Evolutionary conservation across 2,888 invertebrate genomes (phyloP), one percentile per base, ranked within the genome.

Genomic region (Maniola hyperantus): DNA sequence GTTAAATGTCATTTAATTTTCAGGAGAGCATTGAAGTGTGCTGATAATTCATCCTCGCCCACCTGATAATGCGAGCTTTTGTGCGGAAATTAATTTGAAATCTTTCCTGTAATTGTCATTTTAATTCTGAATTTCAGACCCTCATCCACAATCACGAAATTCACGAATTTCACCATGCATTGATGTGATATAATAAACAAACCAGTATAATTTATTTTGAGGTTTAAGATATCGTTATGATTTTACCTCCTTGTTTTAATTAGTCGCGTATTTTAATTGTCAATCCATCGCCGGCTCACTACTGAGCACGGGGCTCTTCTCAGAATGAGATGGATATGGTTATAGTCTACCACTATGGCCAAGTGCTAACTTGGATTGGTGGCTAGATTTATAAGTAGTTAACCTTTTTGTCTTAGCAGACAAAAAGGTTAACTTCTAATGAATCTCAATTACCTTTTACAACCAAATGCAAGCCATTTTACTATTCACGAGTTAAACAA

Each of bases 1-100:
- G 71, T 77, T 72, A 83, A 88, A 83, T 87, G 80, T 83, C 87
- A 83, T 89, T 91, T 89, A 87, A 90, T 88, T 88, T 85, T 85
- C 88, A 84, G 79, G 79, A 83, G 84, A 81, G 88, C 85, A 81
- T 83, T 90, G 83, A 80, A 91, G 91, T 88, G 80, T 75, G 79
- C 80, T 87, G 87, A 89, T 89, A 87, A 87, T 87, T 84, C 79
- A 81, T 82, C 81, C 81, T 79, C 82, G 71, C 75, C 75, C 72
- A 80, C 80, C 79, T 87, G 83, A 84, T 88, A 83, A 83, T 80
- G 69, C 70, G 62, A 72, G 81, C 79, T 81, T 79, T 77, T 76
- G 77, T 76, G 77, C 77, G 59, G 72, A 84, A 87, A 88, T 88
- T 88, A 87, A 88, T 85, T 88, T 86, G 80, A 87, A 89, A 79